phyloP scores from a whole-genome alignment of 2,888 invertebrate species.

The Temnothorax unifasciatus region DNA sequence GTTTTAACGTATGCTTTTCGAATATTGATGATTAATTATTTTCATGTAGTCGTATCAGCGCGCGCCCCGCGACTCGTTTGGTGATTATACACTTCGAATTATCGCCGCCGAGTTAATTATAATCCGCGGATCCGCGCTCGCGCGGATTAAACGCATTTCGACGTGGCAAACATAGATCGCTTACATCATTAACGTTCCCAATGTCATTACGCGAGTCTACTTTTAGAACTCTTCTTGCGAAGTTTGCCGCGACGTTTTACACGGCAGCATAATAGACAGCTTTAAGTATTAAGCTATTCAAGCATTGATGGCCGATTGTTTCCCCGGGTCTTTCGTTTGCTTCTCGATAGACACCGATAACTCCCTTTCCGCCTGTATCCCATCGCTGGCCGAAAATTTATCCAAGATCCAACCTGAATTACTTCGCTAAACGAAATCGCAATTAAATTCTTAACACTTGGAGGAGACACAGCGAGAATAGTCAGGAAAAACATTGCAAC shows the following conservation, averaged over 20 bases:
- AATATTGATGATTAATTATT: slow-evolving; percentile 51
- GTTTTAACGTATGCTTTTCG: slow-evolving; percentile 1
- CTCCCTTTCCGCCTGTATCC: not conserved
- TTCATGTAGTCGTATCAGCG: slow-evolving; percentile 23
- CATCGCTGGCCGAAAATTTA: slow-evolving; percentile 11
- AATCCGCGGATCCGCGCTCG: slow-evolving; percentile 51
- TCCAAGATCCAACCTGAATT: slow-evolving; percentile 21
- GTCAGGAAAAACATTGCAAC: slow-evolving; percentile 24
- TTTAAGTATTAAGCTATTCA: slow-evolving; percentile 34
- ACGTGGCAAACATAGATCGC: slow-evolving; percentile 50
- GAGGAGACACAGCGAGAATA: slow-evolving; percentile 20
- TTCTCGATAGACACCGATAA: not conserved
- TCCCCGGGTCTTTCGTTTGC: not conserved
- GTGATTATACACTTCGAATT: slow-evolving; percentile 46
- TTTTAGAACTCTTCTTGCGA: slow-evolving; percentile 33
- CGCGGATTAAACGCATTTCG: slow-evolving; percentile 52
- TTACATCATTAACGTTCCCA: slow-evolving; percentile 47
- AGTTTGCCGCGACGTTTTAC: slow-evolving; percentile 36
- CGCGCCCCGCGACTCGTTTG: slow-evolving; percentile 32
- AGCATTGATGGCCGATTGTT: slow-evolving; percentile 43
- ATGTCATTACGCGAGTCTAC: slow-evolving; percentile 28
- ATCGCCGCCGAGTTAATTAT: slow-evolving; percentile 50
- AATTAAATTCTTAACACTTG: slow-evolving; percentile 43
- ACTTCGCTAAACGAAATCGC: slow-evolving; percentile 16
- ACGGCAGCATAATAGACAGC: slow-evolving; percentile 27